These are phyloP conservation scores for Serrognathus titanus DNA, from an alignment of 2,888 invertebrate species.

Conservation along the genomic window DNA sequence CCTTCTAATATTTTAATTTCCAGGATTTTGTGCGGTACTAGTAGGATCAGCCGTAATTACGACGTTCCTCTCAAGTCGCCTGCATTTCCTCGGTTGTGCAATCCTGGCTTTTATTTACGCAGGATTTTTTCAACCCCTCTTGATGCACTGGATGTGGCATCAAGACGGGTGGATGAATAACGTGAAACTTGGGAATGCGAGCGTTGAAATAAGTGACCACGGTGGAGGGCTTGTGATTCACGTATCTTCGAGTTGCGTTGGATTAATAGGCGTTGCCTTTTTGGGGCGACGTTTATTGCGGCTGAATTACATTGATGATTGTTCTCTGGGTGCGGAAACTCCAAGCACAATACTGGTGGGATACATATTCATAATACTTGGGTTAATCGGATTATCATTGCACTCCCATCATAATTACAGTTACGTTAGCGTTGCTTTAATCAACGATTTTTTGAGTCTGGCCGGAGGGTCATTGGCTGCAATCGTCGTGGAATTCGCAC, in stretches of 20 bases:
- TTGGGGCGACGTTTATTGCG: constrained; percentile 42
- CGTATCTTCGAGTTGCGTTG: constrained; percentile 37
- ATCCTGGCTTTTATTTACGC: constrained; percentile 33
- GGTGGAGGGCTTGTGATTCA: constrained; percentile 41
- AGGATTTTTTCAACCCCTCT: constrained; percentile 39
- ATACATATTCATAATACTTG: constrained; percentile 40
- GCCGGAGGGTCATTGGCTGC: constrained; percentile 16
- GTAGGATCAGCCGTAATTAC: constrained; percentile 41
- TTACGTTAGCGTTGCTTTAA: constrained; percentile 20
- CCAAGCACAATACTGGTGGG: constrained; percentile 27
- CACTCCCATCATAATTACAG: constrained; percentile 7
- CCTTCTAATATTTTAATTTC: constrained; percentile 10
- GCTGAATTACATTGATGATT: constrained; percentile 39
- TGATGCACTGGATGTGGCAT: constrained; percentile 45
- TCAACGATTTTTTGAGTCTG: constrained; percentile 21
- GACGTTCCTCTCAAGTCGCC: constrained; percentile 37
- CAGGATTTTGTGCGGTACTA: constrained; percentile 40
- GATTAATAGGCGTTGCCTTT: constrained; percentile 37
- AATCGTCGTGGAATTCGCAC: constrained; percentile 25
- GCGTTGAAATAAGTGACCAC: constrained; percentile 37
- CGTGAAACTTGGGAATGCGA: constrained; percentile 21
- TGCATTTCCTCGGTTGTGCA: constrained; percentile 37
- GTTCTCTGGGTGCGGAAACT: constrained; percentile 37
- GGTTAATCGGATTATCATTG: constrained; percentile 33
- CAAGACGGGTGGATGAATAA: constrained; percentile 40